Conservation (phyloP, 2,113 vertebrate species). For the Tichodroma muraria region DNA sequence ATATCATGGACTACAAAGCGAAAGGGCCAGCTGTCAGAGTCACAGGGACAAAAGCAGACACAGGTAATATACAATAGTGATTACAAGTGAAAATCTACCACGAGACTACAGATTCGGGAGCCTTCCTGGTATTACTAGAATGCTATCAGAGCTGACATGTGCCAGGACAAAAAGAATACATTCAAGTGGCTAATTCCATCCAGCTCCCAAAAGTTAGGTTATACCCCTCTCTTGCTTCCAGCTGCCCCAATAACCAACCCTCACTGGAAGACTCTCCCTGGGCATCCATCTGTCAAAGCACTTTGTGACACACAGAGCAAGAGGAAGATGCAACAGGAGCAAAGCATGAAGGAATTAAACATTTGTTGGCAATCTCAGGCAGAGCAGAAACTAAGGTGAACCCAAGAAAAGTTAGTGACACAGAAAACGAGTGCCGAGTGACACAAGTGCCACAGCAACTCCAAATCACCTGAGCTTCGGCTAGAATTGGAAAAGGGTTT, state of each 20-base stretch:
- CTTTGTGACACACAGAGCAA: neutral
- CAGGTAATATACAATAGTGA: neutral
- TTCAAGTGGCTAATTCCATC: neutral
- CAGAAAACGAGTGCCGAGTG: neutral
- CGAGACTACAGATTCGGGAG: neutral
- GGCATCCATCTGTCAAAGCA: neutral
- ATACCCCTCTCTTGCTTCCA: neutral
- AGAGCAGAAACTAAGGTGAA: neutral
- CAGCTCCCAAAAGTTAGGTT: neutral
- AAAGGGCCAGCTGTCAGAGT: neutral
- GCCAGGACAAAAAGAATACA: neutral
- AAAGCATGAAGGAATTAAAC: neutral
- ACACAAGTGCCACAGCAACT: rapidly evolving
- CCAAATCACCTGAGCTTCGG: neutral
- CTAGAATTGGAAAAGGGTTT: neutral
- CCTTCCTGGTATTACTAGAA: neutral
- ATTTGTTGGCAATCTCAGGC: neutral
- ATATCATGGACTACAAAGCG: neutral
- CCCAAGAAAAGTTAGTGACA: neutral
- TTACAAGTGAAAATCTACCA: neutral
- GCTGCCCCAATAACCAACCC: rapidly evolving
- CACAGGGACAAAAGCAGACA: neutral
- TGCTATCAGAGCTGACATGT: neutral
- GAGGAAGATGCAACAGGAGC: neutral
- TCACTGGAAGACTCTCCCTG: neutral